Base-by-base conservation (phyloP, 2,888 invertebrate genomes). In the Drosophila colorata region DNA sequence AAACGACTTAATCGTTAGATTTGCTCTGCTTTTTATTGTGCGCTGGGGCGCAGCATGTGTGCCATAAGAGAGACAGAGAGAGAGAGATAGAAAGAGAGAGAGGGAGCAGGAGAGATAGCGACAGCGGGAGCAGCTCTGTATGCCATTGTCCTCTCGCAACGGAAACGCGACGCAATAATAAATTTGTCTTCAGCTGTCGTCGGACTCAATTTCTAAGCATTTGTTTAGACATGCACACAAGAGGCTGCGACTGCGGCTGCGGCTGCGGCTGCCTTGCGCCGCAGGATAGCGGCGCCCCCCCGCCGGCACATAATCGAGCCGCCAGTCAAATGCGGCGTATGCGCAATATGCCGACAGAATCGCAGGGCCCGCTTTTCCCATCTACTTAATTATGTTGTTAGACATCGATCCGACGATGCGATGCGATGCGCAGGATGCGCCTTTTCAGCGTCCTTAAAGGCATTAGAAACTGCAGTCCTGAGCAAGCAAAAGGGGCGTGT, bases 101-200 rank as follows among this genome's bases (percentile, higher is more conserved):
- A 47, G 16, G 31, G 18, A 11, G 18, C 1, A 6, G 4, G 1
- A 14, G 14, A 38, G 37, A n/a, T 0, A 13, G 4, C 13, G 41
- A 41, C 7, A 41, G 0, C 4, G 16, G 1, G 16, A 18, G 25
- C 16, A 1, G 11, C n/a, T 11, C 18, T n/a, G 14, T 6, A 16
- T 47, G 23, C 28, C 61, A 75, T 80, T 80, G 82, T 78, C 78
- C 79, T 80, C 71, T 20, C 68, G 37, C 72, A 65, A 35, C 66
- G 73, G 76, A 73, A 76, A 73, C 70, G 74, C 74, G 76, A 65
- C 74, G 67, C 77, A 74, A 80, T 74, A 82, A 82, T 77, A 80
- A 81, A 75, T 78, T 80, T 78, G 78, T 85, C 80, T 80, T 85
- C 83, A 83, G 82, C 83, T 83, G 82, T 83, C 82, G 75, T 78